A percentile compares a stretch with the other conserved stretches of the same genome.
phyloP scores from a whole-genome alignment of 2,113 vertebrate species.

The zebrafish (Danio rerio) region DNA sequence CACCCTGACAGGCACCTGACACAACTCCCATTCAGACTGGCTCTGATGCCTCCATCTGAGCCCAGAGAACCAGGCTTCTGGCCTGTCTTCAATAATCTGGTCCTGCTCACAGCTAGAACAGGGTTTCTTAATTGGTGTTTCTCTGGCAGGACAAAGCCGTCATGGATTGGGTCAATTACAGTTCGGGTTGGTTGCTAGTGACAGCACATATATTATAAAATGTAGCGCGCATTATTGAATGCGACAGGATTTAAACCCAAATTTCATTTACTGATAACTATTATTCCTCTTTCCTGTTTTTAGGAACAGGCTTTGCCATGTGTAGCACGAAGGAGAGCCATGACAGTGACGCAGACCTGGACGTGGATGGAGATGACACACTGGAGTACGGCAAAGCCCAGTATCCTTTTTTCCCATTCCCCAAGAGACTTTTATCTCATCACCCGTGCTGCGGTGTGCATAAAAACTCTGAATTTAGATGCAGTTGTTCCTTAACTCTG shows the following conservation, averaged over 20 bases:
- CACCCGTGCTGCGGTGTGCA: background rate
- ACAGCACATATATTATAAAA: background rate
- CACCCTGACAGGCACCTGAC: conserved; percentile 73
- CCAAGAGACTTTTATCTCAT: background rate
- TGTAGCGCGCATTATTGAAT: background rate
- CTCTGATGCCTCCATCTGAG: conserved; percentile 18
- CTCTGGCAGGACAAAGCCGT: background rate
- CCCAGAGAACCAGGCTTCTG: conserved; percentile 3
- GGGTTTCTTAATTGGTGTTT: conserved; percentile 44
- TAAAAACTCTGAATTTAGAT: background rate
- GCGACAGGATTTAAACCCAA: background rate
- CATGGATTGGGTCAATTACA: background rate
- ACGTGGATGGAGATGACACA: conserved; percentile 98
- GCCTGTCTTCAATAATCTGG: conserved; percentile 41
- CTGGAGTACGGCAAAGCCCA: conserved; percentile 98
- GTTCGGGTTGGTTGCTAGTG: background rate
- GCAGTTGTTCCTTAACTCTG: conserved; percentile 73
- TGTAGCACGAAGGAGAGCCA: conserved; percentile 96
- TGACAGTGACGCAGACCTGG: conserved; percentile 96
- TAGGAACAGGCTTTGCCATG: conserved; percentile 96
- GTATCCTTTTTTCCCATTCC: conserved; percentile 82
- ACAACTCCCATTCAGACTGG: conserved; percentile 51
- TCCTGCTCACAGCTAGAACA: background rate
- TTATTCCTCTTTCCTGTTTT: conserved; percentile 32
- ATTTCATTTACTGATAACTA: background rate